Evolutionary conservation across 2,888 invertebrate species (phyloP), one percentile per base, ranked within the genome.

Genomic region (Cheilosia variabilis): DNA sequence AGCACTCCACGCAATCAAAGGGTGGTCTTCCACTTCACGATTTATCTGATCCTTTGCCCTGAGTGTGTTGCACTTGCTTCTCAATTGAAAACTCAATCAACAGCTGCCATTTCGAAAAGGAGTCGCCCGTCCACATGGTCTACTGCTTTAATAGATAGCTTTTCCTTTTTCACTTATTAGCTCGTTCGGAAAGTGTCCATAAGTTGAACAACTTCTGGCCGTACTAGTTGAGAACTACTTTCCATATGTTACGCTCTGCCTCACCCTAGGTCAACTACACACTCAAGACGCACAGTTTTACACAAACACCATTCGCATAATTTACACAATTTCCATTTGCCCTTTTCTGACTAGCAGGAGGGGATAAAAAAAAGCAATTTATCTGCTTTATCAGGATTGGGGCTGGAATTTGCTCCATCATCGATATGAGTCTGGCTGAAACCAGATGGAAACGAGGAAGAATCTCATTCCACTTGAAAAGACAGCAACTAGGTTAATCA

Each of bases 181-280:
- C 52, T 55, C 41, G 22, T 58, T 41, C 71, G 41, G 22, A 19
- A 60, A 72, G 71, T 65, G 52, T 66, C 34, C 55, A 19, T 19
- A 57, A 76, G 55, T 69, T 63, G 73, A 65, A 75, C 75, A 79
- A 66, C 69, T 76, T 75, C 52, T 84, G 73, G 60, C 73, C 65
- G 52, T 52, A 6, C 17, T 15, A 27, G 52, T 50, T 73, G 63
- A 50, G 60, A 50, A 60, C 37, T 10, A n/a, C 58, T 55, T 41
- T 75, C 84, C 79, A 84, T 84, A 79, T 84, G 79, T 15, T 76
- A 76, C 63, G 63, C 76, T 13, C 37, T 37, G 65, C 65, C 77
- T 86, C 86, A 86, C 86, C 81, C 86, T 86, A 86, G 86, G 86
- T 86, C 86, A 86, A 81, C 76, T 81, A 68, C 47, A 60, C 41